These are phyloP conservation scores for Copidosoma aretas DNA, from an alignment of 2,888 invertebrate genomes.

Conservation along the genomic window DNA sequence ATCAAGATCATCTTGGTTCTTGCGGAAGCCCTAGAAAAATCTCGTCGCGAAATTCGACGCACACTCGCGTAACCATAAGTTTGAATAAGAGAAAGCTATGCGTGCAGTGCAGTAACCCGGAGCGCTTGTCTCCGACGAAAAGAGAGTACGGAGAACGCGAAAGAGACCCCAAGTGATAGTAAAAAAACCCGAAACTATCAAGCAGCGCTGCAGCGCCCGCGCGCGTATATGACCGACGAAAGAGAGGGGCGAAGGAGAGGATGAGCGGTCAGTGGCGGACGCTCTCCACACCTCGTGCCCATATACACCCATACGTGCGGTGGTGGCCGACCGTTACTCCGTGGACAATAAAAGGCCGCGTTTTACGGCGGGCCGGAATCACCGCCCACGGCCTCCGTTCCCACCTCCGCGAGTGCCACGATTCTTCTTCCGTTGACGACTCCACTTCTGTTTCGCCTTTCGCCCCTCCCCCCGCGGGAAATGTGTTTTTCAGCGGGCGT, in stretches of 20 bases:
- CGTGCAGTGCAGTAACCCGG: too few species aligned
- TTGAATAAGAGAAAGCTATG: too few species aligned
- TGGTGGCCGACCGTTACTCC: constrained; percentile 5
- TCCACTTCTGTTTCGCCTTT: background rate
- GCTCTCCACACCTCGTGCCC: too few species aligned
- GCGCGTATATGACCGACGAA: constrained; percentile 46
- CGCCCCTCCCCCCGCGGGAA: background rate
- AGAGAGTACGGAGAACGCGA: background rate
- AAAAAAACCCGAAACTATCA: constrained; percentile 57
- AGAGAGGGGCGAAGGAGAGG: constrained; percentile 1
- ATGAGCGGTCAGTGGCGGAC: constrained; percentile 15
- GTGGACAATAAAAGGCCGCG: constrained; percentile 36
- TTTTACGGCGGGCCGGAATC: constrained; percentile 35
- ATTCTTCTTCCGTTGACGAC: background rate
- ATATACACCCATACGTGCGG: background rate
- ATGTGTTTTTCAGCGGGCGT: constrained; percentile 6
- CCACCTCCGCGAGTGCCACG: background rate
- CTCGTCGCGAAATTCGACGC: too few species aligned
- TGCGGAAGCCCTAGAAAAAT: too few species aligned
- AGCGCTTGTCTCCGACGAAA: too few species aligned
- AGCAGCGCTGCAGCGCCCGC: constrained; percentile 44
- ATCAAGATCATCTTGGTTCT: too few species aligned
- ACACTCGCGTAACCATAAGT: too few species aligned
- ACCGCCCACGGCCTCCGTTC: constrained; percentile 7
- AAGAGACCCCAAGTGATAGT: constrained; percentile 55